A percentile compares a stretch with the other conserved stretches of the same genome.
phyloP scores from a whole-genome alignment of 2,797 vertebrate species.

The Caiman crocodilus region DNA sequence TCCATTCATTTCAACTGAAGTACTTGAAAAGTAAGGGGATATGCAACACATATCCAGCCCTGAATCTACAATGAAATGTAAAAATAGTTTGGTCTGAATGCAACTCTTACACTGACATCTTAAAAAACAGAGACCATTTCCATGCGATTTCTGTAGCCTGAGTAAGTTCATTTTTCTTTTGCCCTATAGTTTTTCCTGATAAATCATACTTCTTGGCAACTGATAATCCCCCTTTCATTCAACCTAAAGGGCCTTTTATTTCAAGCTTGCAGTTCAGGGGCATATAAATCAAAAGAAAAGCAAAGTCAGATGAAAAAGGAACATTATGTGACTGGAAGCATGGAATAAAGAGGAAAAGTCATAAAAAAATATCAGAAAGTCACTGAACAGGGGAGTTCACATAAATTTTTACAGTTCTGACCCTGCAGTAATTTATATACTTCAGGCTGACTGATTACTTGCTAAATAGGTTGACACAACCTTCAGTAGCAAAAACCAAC shows the following conservation, averaged over 20 bases:
- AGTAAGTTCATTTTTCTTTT: slow-evolving; percentile 1
- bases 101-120: not conserved
- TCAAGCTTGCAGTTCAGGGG: slow-evolving; percentile 20
- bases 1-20: not conserved
- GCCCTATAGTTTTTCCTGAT: not conserved
- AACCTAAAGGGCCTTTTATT: slow-evolving; percentile 57
- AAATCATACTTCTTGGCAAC: slow-evolving; percentile 39
- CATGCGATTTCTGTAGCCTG: not conserved
- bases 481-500: not conserved
- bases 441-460: not conserved
- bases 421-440: slow-evolving; percentile 23
- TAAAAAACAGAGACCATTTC: slow-evolving; percentile 18
- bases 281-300: slow-evolving; percentile 63
- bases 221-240: slow-evolving; percentile 66
- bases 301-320: slow-evolving; percentile 58
- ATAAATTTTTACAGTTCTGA: slow-evolving; percentile 4
- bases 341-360: slow-evolving; percentile 51
- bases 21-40: not conserved
- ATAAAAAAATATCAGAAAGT: slow-evolving; percentile 31
- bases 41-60: not conserved
- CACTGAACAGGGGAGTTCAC: slow-evolving; percentile 24
- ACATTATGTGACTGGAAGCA: slow-evolving; percentile 48
- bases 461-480: not conserved
- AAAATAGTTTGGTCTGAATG: not conserved
- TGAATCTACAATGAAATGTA: not conserved